A percentile compares a stretch with the other conserved stretches of the same genome.
These are phyloP conservation scores for Xerus rutilus DNA, from an alignment of 2,797 vertebrate species.

Conservation along the genomic window DNA sequence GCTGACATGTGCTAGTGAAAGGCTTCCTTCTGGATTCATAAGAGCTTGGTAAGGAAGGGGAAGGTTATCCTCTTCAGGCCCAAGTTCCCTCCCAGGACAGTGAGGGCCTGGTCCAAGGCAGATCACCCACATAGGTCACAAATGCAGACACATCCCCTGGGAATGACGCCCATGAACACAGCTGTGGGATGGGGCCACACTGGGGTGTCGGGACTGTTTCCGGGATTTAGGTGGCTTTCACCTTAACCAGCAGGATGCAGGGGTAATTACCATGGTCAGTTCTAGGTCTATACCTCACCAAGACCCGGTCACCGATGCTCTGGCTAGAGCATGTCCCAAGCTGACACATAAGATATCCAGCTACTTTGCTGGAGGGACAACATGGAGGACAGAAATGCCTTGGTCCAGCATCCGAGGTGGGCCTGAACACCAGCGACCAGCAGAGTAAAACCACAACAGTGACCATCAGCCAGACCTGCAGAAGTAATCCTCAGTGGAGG, in stretches of 20 bases:
- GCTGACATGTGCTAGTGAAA: neutral
- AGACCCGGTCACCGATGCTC: neutral
- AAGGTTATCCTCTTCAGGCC: neutral
- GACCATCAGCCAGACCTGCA: fast-evolving
- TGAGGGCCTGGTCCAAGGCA: too few relatives aligned
- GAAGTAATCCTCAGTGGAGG: neutral
- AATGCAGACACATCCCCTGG: fast-evolving
- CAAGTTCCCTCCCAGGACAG: neutral
- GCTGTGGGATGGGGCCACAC: neutral
- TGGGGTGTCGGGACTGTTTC: fast-evolving
- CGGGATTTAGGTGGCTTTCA: neutral
- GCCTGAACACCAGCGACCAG: neutral
- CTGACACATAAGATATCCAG: neutral
- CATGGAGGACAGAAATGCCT: neutral
- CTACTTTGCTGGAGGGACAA: neutral
- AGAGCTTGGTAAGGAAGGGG: neutral
- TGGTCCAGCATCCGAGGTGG: neutral
- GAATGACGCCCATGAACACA: too few relatives aligned
- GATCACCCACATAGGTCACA: neutral
- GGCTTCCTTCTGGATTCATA: neutral
- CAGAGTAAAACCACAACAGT: neutral
- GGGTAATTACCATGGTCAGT: fast-evolving
- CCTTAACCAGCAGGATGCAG: neutral
- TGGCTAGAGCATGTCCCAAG: neutral
- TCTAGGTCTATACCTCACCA: fast-evolving